Percentiles rank a stretch among this genome's conserved stretches.
Evolutionary conservation across 2,797 vertebrate species (phyloP).

Genomic region (Rhinophrynus dorsalis): DNA sequence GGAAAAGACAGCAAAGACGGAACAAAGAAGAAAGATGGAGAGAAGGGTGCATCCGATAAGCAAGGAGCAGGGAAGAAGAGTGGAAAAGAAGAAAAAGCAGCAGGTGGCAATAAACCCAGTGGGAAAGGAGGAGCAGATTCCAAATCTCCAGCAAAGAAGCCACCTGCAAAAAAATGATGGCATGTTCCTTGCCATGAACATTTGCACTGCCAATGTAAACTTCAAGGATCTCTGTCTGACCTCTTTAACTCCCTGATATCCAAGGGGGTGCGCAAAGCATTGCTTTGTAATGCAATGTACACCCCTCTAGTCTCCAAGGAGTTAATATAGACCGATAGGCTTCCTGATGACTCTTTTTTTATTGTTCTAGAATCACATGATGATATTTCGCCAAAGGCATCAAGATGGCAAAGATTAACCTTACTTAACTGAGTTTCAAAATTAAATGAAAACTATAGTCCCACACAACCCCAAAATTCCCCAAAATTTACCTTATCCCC

Average conservation of each 20-base stretch:
- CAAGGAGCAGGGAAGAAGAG: conserved; percentile 49
- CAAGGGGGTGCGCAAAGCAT: too few species aligned
- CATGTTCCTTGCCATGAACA: background rate
- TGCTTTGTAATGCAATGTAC: too few species aligned
- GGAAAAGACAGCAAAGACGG: conserved; percentile 27
- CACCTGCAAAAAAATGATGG: conserved; percentile 55
- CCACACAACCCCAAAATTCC: too few species aligned
- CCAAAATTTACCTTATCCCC: too few species aligned
- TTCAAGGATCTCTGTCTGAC: background rate
- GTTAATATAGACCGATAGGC: background rate
- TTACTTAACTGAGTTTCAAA: too few species aligned
- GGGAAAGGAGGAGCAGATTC: conserved; percentile 50
- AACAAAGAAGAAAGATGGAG: conserved; percentile 26
- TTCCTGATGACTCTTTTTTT: background rate
- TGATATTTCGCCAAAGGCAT: background rate
- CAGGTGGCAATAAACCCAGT: conserved; percentile 31
- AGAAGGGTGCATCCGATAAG: conserved; percentile 38
- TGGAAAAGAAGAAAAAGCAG: conserved; percentile 49
- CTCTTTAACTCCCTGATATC: too few species aligned
- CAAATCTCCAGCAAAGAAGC: conserved; percentile 52
- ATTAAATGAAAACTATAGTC: too few species aligned
- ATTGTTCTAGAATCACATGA: background rate
- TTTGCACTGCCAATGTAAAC: background rate
- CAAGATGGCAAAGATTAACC: background rate
- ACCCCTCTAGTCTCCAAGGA: too few species aligned